phyloP scores from a whole-genome alignment of 1,140 invertebrate species.

The Pinna nobilis region DNA sequence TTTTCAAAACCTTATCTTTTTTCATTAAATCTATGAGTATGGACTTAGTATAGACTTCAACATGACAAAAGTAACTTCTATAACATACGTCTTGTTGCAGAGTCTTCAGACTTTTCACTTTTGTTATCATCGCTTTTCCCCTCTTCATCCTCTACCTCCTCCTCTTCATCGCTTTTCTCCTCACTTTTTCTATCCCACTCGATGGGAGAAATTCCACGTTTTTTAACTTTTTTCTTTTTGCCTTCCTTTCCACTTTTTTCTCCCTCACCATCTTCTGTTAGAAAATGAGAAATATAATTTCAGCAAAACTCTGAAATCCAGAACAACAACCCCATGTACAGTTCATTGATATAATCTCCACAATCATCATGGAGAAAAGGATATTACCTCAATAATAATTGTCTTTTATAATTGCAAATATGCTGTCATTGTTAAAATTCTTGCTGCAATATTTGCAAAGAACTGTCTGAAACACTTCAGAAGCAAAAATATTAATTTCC shows the following conservation, averaged over 20 bases:
- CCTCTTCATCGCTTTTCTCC: constrained; percentile 50
- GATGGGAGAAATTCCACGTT: constrained; percentile 70
- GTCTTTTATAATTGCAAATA: no score
- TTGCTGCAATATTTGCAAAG: no score
- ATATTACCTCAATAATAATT: no score
- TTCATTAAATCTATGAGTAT: no score
- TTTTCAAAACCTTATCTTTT: no score
- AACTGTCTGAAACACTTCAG: no score
- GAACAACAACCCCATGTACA: no score
- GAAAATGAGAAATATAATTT: not conserved
- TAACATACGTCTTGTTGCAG: not conserved
- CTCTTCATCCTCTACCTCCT: constrained; percentile 49
- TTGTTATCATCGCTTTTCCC: constrained; percentile 46
- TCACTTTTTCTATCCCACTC: constrained; percentile 67
- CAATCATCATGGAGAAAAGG: no score
- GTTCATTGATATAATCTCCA: no score
- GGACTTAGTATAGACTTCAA: not conserved
- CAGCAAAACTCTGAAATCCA: no score
- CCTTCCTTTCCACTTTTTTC: constrained; percentile 45
- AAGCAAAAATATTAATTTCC: no score
- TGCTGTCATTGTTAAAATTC: no score
- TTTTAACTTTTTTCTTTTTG: constrained; percentile 49
- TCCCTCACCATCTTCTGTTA: constrained; percentile 21
- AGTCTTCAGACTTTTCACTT: constrained; percentile 42
- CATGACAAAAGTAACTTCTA: not conserved